phyloP scores from a whole-genome alignment of 1,140 invertebrate genomes.

The Epicauta chinensis region DNA sequence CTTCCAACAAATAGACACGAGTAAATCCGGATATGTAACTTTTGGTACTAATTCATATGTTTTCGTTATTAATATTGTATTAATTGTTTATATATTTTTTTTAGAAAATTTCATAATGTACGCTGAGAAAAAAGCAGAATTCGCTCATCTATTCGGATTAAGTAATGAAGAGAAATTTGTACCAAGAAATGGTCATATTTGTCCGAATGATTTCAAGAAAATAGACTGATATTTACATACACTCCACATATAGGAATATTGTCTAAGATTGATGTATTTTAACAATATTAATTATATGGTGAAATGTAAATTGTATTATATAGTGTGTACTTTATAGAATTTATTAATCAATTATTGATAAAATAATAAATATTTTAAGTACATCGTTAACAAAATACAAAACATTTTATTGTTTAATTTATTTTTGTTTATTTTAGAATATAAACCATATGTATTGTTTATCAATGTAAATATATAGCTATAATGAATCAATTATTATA shows the following conservation, averaged over 20 bases:
- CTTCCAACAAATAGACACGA: constrained; percentile 46
- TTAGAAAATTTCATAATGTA: constrained; percentile 49
- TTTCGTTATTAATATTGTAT: constrained; percentile 10
- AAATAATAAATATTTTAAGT: too few species aligned
- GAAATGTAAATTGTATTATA: too few species aligned
- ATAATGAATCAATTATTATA: constrained; percentile 1
- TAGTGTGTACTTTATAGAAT: too few species aligned
- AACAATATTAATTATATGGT: too few species aligned
- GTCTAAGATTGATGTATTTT: too few species aligned
- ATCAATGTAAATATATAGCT: constrained; percentile 1
- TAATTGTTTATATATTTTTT: constrained; percentile 26
- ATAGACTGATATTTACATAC: constrained; percentile 29
- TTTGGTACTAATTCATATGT: constrained; percentile 40
- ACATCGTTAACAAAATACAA: too few species aligned
- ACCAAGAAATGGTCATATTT: constrained; percentile 31
- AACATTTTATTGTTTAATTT: too few species aligned
- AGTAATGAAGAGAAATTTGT: constrained; percentile 35
- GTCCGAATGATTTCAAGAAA: constrained; percentile 28
- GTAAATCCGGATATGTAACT: constrained; percentile 46
- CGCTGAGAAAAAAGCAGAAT: constrained; percentile 47
- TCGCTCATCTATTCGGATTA: constrained; percentile 43
- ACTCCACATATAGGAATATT: constrained; percentile 31
- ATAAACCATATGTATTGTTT: constrained; percentile 3
- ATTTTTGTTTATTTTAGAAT: too few species aligned
- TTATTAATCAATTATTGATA: too few species aligned